Base-by-base conservation (phyloP, 2,888 invertebrate genomes). In the Ochlodes sylvanus region DNA sequence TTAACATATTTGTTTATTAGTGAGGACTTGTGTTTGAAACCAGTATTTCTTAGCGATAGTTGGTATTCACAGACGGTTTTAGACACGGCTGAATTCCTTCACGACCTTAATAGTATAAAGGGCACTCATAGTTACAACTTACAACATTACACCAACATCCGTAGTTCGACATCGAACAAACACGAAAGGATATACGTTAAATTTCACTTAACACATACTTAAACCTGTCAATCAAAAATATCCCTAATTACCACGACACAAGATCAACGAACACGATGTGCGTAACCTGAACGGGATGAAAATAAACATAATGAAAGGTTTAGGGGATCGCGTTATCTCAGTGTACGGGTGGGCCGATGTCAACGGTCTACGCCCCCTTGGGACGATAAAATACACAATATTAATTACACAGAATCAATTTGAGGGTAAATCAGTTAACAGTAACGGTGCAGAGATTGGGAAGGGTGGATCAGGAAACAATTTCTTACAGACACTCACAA, bases 311-410 rank as follows among this genome's bases (percentile, higher is more conserved):
- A 76, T 72, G 76, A 75, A 72, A 76, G 73, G 76, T 73, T 76
- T 38, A 50, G 70, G 71, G 76, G 81, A 78, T 76, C 74, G 68
- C 75, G 73, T 85, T 85, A 84, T 86, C 83, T 81, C 72, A 57
- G 65, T 76, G 75, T 73, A 77, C 82, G 82, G 82, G 80, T 79
- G 79, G 79, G 71, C 78, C 74, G 77, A 75, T 84, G 87, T 87
- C 87, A 87, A 84, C 76, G 86, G 77, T 78, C 83, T 77, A 73
- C 79, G 79, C 80, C 82, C 79, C 78, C 77, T 76, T 9, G 50
- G 50, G 19, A 50, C 50, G 50, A 50, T 17, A 50, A 19, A 50
- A 12, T 50, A 12, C 50, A 50, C 50, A 17, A 17, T 17, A 17
- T 17, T 7, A 47, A 12, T 17, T 15, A 47, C 9, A 17, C 44